A percentile compares a stretch with the other conserved stretches of the same genome.
These are phyloP conservation scores for Sebastes nivosus DNA, from an alignment of 2,797 vertebrate genomes.

Conservation along the genomic window DNA sequence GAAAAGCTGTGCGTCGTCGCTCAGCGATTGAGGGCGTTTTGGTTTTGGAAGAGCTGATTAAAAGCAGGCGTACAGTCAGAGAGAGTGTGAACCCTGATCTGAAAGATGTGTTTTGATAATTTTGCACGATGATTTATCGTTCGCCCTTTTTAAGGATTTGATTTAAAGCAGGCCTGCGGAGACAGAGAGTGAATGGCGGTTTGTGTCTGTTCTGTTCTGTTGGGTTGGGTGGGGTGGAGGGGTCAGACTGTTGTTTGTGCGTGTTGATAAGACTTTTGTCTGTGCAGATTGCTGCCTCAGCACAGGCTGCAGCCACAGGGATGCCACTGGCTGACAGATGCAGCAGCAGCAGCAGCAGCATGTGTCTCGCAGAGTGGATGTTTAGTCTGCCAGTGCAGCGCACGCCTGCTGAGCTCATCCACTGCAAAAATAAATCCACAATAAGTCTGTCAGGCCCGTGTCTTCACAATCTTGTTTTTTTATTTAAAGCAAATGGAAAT, in stretches of 20 bases:
- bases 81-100: background rate
- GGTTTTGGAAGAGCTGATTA: slow-evolving; percentile 13
- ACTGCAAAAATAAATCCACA: slow-evolving; percentile 17
- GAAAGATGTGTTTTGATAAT: background rate
- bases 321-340: slow-evolving; percentile 67
- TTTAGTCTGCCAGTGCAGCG: slow-evolving; percentile 41
- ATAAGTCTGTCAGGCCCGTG: background rate
- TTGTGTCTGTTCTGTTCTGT: background rate
- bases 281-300: slow-evolving; percentile 72
- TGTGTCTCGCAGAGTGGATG: slow-evolving; percentile 58
- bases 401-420: slow-evolving; percentile 34
- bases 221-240: background rate
- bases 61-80: slow-evolving; percentile 15
- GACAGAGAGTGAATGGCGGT: background rate
- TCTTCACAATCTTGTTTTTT: background rate
- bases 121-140: background rate
- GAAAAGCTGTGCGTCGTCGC: background rate
- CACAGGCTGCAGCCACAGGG: slow-evolving; percentile 63
- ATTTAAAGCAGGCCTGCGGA: slow-evolving; percentile 15
- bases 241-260: slow-evolving; percentile 54
- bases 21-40: background rate
- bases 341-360: slow-evolving; percentile 17
- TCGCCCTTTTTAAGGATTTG: slow-evolving; percentile 6
- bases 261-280: slow-evolving; percentile 71
- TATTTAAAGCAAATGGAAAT: background rate